Evolutionary conservation across 2,113 vertebrate species (phyloP), one percentile per base, ranked within the genome.

Genomic region (Martes martes): DNA sequence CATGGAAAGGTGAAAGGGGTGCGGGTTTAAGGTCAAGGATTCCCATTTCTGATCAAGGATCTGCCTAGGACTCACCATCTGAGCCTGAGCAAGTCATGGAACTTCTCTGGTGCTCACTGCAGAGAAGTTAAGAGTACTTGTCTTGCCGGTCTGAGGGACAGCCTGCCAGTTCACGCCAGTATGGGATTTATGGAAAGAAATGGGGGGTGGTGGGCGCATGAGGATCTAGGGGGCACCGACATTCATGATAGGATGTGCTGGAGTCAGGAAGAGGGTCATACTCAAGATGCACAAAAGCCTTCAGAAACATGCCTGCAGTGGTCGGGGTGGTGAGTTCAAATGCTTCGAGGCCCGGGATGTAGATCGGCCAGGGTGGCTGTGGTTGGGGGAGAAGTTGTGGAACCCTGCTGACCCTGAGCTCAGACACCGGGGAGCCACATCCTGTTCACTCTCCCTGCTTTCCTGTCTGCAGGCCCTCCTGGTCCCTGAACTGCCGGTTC

Each of bases 401-500:
- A 24, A 1, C 42, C 63, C 73, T 26, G 65, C 11, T 26, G 21
- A 67, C 36, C 24, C 39, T 10, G 26, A 71, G 42, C 26, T 61
- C 45, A 36, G 47, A 67, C 28, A 0, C 24, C 7, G 39, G 36
- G 82, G 13, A 42, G 7, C 15, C 67, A 39, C 11, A 1, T 11
- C 18, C 10, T 79, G 26, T 21, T 21, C 36, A 57, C 24, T 28
- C 11, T 78, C 55, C 74, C 28, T 1, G 65, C 15, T 23, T 80
- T 89, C 89, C 85, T 69, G 24, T 31, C 39, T 15, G 1, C 69
- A 98, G 98, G 97, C 94, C 55, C 76, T 50, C 50, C 71, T 98
- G 98, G 98, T 85, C 92, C 84, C 76, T 23, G 80, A 71, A 96
- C 84, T 98, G 98, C 95, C 95, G 76, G 74, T 24, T 50, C 21